These are phyloP conservation scores for Microcaecilia unicolor DNA, from an alignment of 2,797 vertebrate species.

Conservation along the genomic window DNA sequence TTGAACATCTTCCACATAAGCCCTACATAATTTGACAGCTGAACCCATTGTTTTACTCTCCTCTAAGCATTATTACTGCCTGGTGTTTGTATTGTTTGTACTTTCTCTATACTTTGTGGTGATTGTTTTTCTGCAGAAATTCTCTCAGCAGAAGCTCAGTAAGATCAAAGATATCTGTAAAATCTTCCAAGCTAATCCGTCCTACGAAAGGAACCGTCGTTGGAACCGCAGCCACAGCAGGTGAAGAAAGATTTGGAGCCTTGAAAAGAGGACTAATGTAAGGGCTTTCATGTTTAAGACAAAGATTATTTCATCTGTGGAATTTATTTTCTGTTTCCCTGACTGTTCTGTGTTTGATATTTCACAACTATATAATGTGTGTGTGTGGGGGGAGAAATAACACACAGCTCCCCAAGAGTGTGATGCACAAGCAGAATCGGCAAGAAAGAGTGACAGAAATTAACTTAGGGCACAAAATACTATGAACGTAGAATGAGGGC, in stretches of 20 bases:
- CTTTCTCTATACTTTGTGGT: not conserved
- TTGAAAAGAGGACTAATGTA: slow-evolving; percentile 86
- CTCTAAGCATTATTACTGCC: no score
- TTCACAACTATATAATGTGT: fast-evolving
- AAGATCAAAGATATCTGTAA: slow-evolving; percentile 58
- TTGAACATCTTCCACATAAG: no score
- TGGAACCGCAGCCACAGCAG: slow-evolving; percentile 68
- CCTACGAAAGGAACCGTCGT: slow-evolving; percentile 44
- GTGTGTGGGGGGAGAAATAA: no score
- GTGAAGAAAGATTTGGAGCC: slow-evolving; percentile 80
- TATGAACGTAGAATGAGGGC: no score
- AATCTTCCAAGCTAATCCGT: slow-evolving; percentile 59
- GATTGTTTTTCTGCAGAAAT: slow-evolving; percentile 41
- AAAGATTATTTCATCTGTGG: no score
- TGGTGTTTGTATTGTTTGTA: no score
- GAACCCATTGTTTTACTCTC: no score
- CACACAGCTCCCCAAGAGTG: not conserved
- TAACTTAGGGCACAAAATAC: no score
- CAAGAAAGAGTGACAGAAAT: not conserved
- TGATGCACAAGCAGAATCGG: not conserved
- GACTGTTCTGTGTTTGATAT: not conserved
- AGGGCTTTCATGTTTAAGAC: slow-evolving; percentile 31
- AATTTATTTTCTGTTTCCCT: not conserved
- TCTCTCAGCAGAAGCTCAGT: slow-evolving; percentile 64
- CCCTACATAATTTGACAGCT: no score